These are phyloP conservation scores for Chamaea fasciata DNA, from an alignment of 2,113 vertebrate species.

Conservation along the genomic window DNA sequence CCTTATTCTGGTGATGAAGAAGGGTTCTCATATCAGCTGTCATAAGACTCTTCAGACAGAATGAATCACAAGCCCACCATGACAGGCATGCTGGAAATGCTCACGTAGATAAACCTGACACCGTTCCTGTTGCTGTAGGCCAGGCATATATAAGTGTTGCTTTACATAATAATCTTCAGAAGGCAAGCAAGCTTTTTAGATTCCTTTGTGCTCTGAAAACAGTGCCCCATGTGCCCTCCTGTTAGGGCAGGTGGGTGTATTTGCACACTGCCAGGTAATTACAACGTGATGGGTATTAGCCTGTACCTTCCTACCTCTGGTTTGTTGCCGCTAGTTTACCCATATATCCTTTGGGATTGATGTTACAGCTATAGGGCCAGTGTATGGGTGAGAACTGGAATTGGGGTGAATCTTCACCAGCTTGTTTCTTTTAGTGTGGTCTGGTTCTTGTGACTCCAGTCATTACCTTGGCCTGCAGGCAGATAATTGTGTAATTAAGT, in stretches of 20 bases:
- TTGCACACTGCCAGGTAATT: not conserved
- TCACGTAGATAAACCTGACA: not conserved
- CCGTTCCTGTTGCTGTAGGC: not conserved
- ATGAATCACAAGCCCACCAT: not conserved
- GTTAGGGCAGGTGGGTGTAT: not conserved
- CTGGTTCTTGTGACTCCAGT: not conserved
- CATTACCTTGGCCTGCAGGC: not conserved
- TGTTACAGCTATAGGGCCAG: not conserved
- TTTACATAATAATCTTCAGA: not conserved
- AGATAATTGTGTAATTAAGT: not conserved
- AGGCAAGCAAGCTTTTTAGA: not conserved
- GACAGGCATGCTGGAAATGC: not conserved
- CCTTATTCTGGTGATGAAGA: not conserved
- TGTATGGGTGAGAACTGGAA: not conserved
- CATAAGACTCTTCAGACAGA: not conserved
- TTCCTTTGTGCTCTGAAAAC: not conserved
- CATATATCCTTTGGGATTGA: not conserved
- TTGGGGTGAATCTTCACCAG: not conserved
- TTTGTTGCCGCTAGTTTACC: not conserved
- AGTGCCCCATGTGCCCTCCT: not conserved
- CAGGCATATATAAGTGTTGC: not conserved
- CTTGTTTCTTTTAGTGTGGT: not conserved
- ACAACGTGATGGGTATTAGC: fast-evolving
- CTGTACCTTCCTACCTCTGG: not conserved
- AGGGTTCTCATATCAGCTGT: not conserved